These are phyloP conservation scores for Hepsetus odoe DNA, from an alignment of 2,113 vertebrate species.

Conservation along the genomic window DNA sequence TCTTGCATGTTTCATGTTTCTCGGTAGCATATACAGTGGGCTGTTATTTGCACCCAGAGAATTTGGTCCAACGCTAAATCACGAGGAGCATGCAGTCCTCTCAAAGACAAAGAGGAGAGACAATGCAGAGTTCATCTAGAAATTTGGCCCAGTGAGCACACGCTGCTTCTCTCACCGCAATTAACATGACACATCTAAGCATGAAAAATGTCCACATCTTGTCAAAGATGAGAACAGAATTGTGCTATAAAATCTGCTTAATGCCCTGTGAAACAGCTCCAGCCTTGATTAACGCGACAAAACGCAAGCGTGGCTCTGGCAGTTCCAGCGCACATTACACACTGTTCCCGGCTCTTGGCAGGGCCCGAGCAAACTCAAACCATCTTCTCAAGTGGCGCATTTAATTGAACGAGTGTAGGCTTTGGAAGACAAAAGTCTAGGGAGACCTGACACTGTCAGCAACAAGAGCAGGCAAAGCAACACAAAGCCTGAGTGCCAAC, in stretches of 20 bases:
- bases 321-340: not conserved
- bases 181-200: not conserved
- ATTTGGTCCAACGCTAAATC: not conserved
- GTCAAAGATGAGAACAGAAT: slow-evolving; percentile 8
- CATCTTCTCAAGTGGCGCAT: slow-evolving; percentile 7
- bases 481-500: not conserved
- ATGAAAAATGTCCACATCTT: not conserved
- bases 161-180: not conserved
- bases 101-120: not conserved
- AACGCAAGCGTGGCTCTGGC: not conserved
- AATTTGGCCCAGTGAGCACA: not conserved
- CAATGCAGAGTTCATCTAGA: not conserved
- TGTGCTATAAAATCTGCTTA: not conserved
- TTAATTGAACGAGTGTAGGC: slow-evolving; percentile 20
- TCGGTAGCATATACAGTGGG: not conserved
- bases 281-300: not conserved
- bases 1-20: not conserved
- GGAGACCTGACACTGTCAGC: slow-evolving; percentile 4
- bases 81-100: not conserved
- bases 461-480: slow-evolving; percentile 2
- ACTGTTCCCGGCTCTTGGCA: slow-evolving; percentile 8
- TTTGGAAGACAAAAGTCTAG: slow-evolving; percentile 7
- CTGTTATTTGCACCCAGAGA: not conserved
- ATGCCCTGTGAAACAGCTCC: not conserved
- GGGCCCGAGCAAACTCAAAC: not conserved